These are phyloP conservation scores for Liposcelis brunnea DNA, from an alignment of 2,888 invertebrate species.

Conservation along the genomic window DNA sequence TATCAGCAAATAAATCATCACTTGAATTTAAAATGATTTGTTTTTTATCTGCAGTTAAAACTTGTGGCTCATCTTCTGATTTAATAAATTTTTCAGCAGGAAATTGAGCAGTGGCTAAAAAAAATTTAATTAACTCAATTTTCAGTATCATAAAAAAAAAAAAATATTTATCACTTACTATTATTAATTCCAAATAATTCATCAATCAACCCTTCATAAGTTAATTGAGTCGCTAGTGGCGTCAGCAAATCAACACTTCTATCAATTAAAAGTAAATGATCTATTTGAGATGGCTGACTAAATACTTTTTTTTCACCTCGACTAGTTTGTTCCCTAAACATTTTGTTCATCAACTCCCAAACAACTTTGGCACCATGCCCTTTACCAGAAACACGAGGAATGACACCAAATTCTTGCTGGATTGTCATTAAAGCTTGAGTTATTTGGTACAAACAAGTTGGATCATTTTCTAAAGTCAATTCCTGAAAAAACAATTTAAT, in stretches of 20 bases:
- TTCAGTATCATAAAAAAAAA: not conserved
- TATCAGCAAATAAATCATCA: slow-evolving; percentile 74
- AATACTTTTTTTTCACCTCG: slow-evolving; percentile 30
- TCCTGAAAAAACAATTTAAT: slow-evolving; percentile 32
- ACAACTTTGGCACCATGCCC: slow-evolving; percentile 77
- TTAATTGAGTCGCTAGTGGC: slow-evolving; percentile 83
- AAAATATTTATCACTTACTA: slow-evolving; percentile 26
- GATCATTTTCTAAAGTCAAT: slow-evolving; percentile 75
- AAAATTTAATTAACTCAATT: slow-evolving; percentile 4
- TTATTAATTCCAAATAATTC: slow-evolving; percentile 79
- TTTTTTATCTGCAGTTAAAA: slow-evolving; percentile 45
- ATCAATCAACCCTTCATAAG: slow-evolving; percentile 95
- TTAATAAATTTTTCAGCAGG: slow-evolving; percentile 70
- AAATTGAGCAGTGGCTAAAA: slow-evolving; percentile 54
- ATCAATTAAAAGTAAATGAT: slow-evolving; percentile 79
- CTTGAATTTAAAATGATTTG: slow-evolving; percentile 72
- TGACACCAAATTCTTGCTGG: slow-evolving; percentile 76
- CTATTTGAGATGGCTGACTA: slow-evolving; percentile 47
- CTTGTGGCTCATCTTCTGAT: slow-evolving; percentile 41
- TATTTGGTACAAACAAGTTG: slow-evolving; percentile 69
- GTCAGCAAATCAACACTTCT: slow-evolving; percentile 81
- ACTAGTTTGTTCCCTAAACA: slow-evolving; percentile 42
- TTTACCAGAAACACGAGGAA: slow-evolving; percentile 77
- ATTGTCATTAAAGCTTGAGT: slow-evolving; percentile 73
- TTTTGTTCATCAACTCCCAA: slow-evolving; percentile 65